phyloP scores from a whole-genome alignment of 2,888 invertebrate species.

The Horisme vitalbata region DNA sequence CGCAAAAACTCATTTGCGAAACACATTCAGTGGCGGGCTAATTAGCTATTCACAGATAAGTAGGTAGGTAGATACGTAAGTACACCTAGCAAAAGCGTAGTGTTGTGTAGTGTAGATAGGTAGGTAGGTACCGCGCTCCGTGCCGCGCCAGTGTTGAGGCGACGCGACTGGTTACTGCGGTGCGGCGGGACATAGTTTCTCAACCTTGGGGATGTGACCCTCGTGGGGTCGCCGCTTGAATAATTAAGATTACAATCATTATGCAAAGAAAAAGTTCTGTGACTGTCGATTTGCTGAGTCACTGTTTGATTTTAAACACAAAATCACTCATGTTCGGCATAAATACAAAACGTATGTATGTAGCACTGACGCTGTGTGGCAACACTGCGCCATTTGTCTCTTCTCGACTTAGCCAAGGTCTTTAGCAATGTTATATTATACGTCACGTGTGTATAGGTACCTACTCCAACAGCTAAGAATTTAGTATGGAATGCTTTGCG shows the following conservation, averaged over 20 bases:
- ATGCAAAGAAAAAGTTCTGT: slow-evolving; percentile 30
- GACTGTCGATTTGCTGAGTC: slow-evolving; percentile 15
- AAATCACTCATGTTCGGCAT: slow-evolving; percentile 2
- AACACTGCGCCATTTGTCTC: slow-evolving; percentile 13
- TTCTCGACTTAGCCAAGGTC: slow-evolving; percentile 14
- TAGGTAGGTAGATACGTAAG: slow-evolving; percentile 19
- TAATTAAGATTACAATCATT: slow-evolving; percentile 37
- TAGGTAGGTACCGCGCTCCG: slow-evolving; percentile 8
- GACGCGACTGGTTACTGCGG: slow-evolving; percentile 9
- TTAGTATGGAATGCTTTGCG: slow-evolving; percentile 20
- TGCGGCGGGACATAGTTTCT: slow-evolving; percentile 19
- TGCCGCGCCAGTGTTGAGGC: slow-evolving; percentile 4
- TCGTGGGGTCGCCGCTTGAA: slow-evolving; percentile 33
- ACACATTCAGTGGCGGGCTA: slow-evolving; percentile 39
- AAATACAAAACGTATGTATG: no score
- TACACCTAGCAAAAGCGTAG: neutral
- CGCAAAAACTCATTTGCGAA: slow-evolving; percentile 50
- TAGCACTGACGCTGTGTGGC: slow-evolving; percentile 1
- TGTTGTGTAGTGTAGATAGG: neutral
- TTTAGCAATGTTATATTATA: slow-evolving; percentile 9
- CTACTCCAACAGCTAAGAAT: slow-evolving; percentile 17
- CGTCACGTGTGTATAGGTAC: neutral
- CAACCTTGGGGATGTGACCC: slow-evolving; percentile 38
- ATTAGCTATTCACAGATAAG: slow-evolving; percentile 49
- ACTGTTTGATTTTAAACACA: slow-evolving; percentile 11